phyloP scores from a whole-genome alignment of 2,113 vertebrate species.

The Rousettus leschenaultii region DNA sequence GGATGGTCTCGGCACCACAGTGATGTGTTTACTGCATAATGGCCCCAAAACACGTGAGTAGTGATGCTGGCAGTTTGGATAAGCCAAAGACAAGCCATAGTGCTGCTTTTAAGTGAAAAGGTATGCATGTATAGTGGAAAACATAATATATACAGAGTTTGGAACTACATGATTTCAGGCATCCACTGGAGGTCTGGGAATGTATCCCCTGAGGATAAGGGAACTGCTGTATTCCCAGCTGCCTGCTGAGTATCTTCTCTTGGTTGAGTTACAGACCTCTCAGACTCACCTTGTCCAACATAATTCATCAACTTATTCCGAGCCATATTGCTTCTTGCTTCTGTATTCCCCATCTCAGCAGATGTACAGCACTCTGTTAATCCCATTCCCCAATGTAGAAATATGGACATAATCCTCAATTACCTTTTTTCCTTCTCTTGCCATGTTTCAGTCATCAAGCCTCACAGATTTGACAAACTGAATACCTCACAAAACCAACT shows the following conservation, averaged over 20 bases:
- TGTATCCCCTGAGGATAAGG: background rate
- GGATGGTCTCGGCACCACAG: background rate
- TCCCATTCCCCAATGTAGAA: background rate
- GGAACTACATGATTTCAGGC: background rate
- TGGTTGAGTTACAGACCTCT: background rate
- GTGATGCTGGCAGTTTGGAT: background rate
- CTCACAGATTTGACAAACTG: background rate
- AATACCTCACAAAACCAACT: background rate
- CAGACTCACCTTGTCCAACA: background rate
- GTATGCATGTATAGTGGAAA: no score
- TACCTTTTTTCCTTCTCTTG: background rate
- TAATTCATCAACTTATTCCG: background rate
- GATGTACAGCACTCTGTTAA: background rate
- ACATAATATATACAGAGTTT: background rate
- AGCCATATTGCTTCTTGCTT: background rate
- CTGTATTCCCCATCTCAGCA: background rate
- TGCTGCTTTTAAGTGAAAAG: background rate
- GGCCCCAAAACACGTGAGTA: background rate
- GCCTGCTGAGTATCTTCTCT: background rate
- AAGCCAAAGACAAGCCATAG: background rate
- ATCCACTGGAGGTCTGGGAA: background rate
- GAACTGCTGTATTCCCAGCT: background rate
- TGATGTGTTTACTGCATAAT: background rate
- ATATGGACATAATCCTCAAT: background rate
- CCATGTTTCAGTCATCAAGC: background rate